A percentile compares a stretch with the other conserved stretches of the same genome.
Conservation (phyloP, 2,113 vertebrate genomes). For the Orthonyx spaldingii region DNA sequence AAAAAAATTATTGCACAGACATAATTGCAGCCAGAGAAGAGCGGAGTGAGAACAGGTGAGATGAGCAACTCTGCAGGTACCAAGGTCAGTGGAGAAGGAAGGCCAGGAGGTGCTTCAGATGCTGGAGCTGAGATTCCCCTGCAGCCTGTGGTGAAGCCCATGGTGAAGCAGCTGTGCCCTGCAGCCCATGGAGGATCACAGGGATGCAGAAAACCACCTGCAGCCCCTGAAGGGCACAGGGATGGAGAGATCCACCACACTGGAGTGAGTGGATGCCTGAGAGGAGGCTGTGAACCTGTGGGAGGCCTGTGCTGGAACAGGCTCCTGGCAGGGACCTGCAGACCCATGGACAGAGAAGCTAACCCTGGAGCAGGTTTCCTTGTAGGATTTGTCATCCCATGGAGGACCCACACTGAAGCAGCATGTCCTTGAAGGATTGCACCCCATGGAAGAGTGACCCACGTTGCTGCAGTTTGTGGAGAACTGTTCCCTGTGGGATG, state of each 20-base stretch:
- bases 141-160: accelerated
- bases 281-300: not conserved
- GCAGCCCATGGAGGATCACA: not conserved
- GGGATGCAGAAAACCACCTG: not conserved
- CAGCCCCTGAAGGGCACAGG: not conserved
- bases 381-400: not conserved
- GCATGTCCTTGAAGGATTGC: not conserved
- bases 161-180: not conserved
- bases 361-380: not conserved
- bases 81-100: not conserved
- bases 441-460: not conserved
- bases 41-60: not conserved
- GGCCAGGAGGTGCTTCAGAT: not conserved
- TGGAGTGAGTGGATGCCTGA: not conserved
- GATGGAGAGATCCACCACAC: not conserved
- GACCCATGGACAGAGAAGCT: not conserved
- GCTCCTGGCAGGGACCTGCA: not conserved
- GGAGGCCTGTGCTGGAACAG: not conserved
- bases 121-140: not conserved
- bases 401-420: not conserved
- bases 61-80: not conserved
- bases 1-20: not conserved
- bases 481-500: not conserved
- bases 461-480: not conserved
- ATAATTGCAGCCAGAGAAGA: not conserved